Conservation (phyloP, 2,797 vertebrate species). For the Bucorvus abyssinicus region DNA sequence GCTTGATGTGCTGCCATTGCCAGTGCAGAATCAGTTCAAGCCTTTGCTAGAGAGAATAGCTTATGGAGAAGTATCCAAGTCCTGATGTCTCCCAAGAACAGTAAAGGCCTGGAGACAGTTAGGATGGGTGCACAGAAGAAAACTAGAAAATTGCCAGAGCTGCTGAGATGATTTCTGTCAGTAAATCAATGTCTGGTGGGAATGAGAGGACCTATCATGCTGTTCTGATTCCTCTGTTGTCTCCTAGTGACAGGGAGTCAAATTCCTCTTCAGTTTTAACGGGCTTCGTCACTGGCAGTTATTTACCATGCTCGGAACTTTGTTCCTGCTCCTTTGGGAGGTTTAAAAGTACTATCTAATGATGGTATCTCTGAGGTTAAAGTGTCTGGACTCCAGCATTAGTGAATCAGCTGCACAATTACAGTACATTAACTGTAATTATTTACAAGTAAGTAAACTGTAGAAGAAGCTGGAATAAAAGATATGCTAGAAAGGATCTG, state of each 20-base stretch:
- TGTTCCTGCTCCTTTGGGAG: not conserved
- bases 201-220: not conserved
- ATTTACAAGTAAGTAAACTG: not conserved
- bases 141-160: not conserved
- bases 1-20: not conserved
- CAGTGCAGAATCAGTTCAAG: not conserved
- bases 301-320: not conserved
- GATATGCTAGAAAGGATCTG: not conserved
- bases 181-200: not conserved
- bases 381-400: not conserved
- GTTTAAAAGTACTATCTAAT: not conserved
- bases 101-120: not conserved
- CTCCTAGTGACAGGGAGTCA: not conserved
- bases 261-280: not conserved
- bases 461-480: not conserved
- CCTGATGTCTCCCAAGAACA: not conserved
- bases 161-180: not conserved
- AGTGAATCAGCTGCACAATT: not conserved
- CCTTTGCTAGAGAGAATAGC: not conserved
- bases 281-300: not conserved
- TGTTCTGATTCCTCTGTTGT: not conserved
- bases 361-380: not conserved
- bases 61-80: not conserved
- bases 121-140: not conserved
- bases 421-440: not conserved